Evolutionary conservation across 37 sponge, comb jelly and placozoan species (phyloP), one percentile per base, ranked within the genome.

Genomic region (Halichondria panicea): DNA sequence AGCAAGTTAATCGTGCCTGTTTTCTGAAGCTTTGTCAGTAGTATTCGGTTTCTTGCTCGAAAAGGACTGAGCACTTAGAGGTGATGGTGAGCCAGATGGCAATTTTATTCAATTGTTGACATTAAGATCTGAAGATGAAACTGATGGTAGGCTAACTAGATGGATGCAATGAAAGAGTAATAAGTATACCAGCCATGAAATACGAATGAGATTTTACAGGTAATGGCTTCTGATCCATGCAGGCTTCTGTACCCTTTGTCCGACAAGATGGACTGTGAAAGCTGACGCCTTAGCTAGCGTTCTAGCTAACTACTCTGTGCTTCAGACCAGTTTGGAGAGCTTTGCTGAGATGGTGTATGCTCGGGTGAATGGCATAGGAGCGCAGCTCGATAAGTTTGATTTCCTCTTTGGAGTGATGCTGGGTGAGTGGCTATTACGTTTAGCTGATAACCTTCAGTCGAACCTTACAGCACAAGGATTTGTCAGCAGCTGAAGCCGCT

Each of bases 391-490:
- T 22, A 77, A 53, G 31, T 86, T 86, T 67, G 57, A 78, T 48
- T 71, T 81, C 46, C 43, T 81, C n/a, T 81, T 81, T 59, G 67
- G 82, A 15, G 42, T 63, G 1, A 33, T 36, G 46, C 40, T 82
- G 27, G 66, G 74, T 25, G 66, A 63, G 31, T n/a, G 36, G 11
- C 18, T 72, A 4, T 39, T 82, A 34, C 55, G 56, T 8, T 38
- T 43, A 24, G 65, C 74, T 70, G 84, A 84, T 50, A 84, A 84
- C 42, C 77, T 84, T n/a, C 37, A 84, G 84, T 54, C 63, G 45
- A 45, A 63, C 77, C 1, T 55, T 84, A 8, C 84, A 84, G 40
- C 33, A 76, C 9, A 30, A 59, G 24, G 7, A 32, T 27, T 19
- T 68, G 50, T 76, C 77, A 38, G 84, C 84, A 50, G 77, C 77